These are phyloP conservation scores for Notamacropus eugenii DNA, from an alignment of 2,797 vertebrate genomes.

Conservation along the genomic window DNA sequence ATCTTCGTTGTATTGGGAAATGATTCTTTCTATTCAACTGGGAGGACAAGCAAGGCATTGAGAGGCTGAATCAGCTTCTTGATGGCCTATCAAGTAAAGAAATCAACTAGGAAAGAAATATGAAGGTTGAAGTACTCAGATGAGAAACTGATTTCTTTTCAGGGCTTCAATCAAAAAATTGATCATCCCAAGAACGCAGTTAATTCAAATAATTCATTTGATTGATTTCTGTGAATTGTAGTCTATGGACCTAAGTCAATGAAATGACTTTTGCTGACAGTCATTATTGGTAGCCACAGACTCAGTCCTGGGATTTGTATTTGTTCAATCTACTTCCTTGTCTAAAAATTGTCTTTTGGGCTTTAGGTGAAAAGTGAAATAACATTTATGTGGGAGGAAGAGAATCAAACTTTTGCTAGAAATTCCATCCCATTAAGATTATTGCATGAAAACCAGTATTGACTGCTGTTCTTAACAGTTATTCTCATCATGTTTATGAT, in stretches of 20 bases:
- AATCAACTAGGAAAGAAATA: not conserved
- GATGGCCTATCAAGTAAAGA: not conserved
- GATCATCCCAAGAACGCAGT: not conserved
- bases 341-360: not conserved
- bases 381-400: not conserved
- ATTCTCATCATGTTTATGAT: constrained; percentile 40
- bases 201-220: not conserved
- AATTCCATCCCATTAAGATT: constrained; percentile 58
- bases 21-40: too few relatives aligned
- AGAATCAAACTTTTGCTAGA: constrained; percentile 38
- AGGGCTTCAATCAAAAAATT: not conserved
- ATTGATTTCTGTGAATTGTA: not conserved
- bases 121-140: not conserved
- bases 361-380: not conserved
- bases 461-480: not conserved
- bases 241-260: not conserved
- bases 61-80: not conserved
- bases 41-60: not conserved
- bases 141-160: not conserved
- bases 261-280: not conserved
- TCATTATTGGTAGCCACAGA: not conserved
- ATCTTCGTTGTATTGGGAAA: not conserved
- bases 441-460: constrained; percentile 8
- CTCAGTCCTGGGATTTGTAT: not conserved
- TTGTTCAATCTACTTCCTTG: not conserved